These are phyloP conservation scores for Muntiacus muntjak DNA, from an alignment of 2,113 vertebrate species.

Conservation along the genomic window DNA sequence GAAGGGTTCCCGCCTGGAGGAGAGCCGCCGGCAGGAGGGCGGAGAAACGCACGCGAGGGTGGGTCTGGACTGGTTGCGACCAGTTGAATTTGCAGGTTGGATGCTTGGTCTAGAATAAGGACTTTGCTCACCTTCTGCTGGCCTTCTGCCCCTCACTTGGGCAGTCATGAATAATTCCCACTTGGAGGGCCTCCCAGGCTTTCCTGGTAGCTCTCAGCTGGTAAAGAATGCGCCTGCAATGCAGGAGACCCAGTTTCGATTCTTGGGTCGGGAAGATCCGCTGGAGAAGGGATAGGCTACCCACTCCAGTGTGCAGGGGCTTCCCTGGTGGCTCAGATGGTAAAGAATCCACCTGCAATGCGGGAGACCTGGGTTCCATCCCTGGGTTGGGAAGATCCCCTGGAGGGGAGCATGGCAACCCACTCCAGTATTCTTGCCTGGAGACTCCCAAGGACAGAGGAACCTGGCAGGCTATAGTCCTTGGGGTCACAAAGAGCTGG, in stretches of 20 bases:
- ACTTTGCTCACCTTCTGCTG: neutral
- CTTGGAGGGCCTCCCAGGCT: neutral
- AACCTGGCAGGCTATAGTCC: neutral
- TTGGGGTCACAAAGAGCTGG: neutral
- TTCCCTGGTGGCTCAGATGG: neutral
- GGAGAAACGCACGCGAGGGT: accelerated
- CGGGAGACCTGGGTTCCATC: neutral
- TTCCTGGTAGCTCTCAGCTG: neutral
- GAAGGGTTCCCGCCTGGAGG: neutral
- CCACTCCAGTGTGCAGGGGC: neutral
- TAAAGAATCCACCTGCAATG: neutral
- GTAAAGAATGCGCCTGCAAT: neutral
- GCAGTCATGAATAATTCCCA: accelerated
- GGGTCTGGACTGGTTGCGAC: accelerated
- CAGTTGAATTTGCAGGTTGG: accelerated
- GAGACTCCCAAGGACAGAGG: neutral
- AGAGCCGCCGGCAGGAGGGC: neutral
- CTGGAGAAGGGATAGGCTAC: neutral
- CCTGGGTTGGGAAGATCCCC: neutral
- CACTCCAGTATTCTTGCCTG: neutral
- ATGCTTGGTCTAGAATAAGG: neutral
- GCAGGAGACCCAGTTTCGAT: neutral
- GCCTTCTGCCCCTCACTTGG: neutral
- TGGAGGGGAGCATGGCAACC: neutral
- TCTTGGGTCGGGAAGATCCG: neutral